phyloP scores from a whole-genome alignment of 2,113 vertebrate species.

The Hystrix brachyura region DNA sequence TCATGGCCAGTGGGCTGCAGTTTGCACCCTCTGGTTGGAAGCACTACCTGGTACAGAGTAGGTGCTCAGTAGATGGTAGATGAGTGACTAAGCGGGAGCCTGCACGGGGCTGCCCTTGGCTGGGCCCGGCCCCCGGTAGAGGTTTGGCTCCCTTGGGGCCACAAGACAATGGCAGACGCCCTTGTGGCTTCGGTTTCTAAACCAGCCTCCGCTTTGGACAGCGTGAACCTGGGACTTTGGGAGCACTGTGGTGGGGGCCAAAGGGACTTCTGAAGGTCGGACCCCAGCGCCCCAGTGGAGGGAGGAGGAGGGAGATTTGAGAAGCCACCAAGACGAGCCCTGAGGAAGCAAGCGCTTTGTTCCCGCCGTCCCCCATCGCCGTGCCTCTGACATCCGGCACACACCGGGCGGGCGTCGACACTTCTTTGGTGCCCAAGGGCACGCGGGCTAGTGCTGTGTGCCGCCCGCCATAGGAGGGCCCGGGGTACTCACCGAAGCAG shows the following conservation, averaged over 20 bases:
- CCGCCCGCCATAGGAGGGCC: rapidly evolving
- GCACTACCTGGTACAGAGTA: not conserved
- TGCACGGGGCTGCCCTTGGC: not conserved
- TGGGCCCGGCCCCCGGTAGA: not conserved
- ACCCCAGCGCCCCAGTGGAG: not conserved
- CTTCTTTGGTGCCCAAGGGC: not conserved
- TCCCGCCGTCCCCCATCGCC: too few relatives aligned
- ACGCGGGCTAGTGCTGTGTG: rapidly evolving
- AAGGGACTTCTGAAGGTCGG: not conserved
- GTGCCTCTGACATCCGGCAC: not conserved
- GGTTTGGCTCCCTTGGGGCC: not conserved
- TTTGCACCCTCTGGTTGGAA: not conserved
- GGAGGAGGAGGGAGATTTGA: not conserved
- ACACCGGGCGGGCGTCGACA: rapidly evolving
- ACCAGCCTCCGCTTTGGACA: not conserved
- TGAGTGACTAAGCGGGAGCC: not conserved
- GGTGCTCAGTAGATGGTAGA: not conserved
- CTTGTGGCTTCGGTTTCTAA: not conserved
- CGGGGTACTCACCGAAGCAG: slow-evolving; percentile 92
- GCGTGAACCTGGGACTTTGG: not conserved
- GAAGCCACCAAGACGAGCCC: not conserved
- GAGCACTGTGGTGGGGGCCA: not conserved
- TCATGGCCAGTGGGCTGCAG: not conserved
- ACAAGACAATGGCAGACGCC: not conserved
- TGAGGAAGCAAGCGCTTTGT: not conserved